These are phyloP conservation scores for Smutsia gigantea DNA, from an alignment of 2,797 vertebrate genomes.

Conservation along the genomic window DNA sequence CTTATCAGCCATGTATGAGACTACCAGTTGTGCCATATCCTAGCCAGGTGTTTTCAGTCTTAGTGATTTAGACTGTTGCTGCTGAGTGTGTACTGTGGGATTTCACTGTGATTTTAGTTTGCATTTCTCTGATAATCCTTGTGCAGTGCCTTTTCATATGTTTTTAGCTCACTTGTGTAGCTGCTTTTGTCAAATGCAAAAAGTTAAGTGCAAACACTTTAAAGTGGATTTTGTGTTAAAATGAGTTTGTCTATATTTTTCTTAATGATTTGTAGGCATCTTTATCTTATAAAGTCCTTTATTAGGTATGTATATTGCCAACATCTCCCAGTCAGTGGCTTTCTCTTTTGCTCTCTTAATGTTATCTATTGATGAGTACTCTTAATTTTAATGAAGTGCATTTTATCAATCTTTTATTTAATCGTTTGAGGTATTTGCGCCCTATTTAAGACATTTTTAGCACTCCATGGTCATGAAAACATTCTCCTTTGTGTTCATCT, in stretches of 20 bases:
- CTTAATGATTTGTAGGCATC: background rate
- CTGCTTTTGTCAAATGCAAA: background rate
- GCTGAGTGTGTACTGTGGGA: background rate
- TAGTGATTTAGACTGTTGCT: background rate
- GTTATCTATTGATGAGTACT: background rate
- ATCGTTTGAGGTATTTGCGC: background rate
- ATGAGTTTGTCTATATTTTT: background rate
- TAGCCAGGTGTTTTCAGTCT: background rate
- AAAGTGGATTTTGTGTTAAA: background rate
- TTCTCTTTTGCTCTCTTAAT: slow-evolving; percentile 9
- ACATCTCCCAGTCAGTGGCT: background rate
- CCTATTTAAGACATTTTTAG: background rate
- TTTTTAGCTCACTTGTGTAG: background rate
- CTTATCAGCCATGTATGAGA: background rate
- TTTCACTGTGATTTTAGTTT: too few relatives aligned
- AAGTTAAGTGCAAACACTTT: background rate
- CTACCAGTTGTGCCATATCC: background rate
- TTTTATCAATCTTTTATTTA: background rate
- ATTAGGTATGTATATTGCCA: background rate
- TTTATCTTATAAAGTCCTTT: background rate
- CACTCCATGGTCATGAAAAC: background rate
- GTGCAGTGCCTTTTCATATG: background rate
- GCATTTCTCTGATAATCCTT: background rate
- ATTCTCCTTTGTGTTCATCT: background rate
- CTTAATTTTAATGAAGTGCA: slow-evolving; percentile 7